These are phyloP conservation scores for Ptychoptera contaminata DNA, from an alignment of 2,888 invertebrate genomes.

Conservation along the genomic window DNA sequence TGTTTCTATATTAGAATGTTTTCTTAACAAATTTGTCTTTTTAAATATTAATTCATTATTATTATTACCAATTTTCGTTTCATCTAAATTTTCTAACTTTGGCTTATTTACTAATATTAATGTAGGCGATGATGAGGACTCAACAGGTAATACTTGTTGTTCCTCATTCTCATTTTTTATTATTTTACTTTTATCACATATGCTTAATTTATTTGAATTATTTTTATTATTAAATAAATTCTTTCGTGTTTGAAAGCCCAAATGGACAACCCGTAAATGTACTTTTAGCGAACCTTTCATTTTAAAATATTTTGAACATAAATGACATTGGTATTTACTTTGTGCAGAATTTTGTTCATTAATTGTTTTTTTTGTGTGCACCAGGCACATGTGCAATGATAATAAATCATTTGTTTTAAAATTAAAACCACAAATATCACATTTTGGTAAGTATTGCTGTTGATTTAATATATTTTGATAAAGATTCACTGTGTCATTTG, in stretches of 20 bases:
- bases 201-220: slow-evolving; percentile 16
- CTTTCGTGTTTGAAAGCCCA: slow-evolving; percentile 19
- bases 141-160: too few species aligned
- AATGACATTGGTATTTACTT: slow-evolving; percentile 47
- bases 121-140: too few species aligned
- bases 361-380: slow-evolving; percentile 31
- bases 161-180: too few species aligned
- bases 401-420: slow-evolving; percentile 55
- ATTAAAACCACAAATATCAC: slow-evolving; percentile 56
- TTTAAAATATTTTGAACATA: slow-evolving; percentile 65
- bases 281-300: slow-evolving; percentile 71
- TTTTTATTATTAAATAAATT: slow-evolving; percentile 1
- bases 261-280: slow-evolving; percentile 65
- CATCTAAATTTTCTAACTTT: slow-evolving; percentile 1
- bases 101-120: too few species aligned
- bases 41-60: too few species aligned
- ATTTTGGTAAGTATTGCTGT: slow-evolving; percentile 18
- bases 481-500: too few species aligned
- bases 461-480: neutral
- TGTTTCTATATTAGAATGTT: too few species aligned
- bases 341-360: slow-evolving; percentile 22
- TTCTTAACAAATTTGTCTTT: too few species aligned
- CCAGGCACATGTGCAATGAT: slow-evolving; percentile 56
- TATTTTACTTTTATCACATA: slow-evolving; percentile 3
- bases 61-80: neutral